Evolutionary conservation across 2,113 vertebrate species (phyloP), one percentile per base, ranked within the genome.

Genomic region (Rallus limicola): DNA sequence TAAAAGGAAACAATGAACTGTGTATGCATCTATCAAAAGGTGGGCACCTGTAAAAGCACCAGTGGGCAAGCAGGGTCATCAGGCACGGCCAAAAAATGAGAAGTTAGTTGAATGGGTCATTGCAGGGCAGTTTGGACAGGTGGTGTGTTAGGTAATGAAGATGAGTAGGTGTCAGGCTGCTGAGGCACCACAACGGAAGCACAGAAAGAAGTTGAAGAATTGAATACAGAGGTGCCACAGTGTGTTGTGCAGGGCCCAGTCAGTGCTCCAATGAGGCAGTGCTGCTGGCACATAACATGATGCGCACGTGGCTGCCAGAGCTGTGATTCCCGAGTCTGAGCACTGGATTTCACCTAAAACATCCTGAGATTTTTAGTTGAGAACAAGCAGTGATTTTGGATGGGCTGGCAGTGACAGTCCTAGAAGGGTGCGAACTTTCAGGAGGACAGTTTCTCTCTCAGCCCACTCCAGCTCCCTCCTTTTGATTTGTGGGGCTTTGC

Each of bases 221-320:
- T 58, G 19, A 55, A 13, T 26, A 28, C 1, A 0, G 55, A 80
- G 36, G 18, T 50, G 75, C 72, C 50, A 7, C 21, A 0, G 0
- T 31, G 53, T 28, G 29, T 62, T 56, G 31, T 18, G 7, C 19
- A n/a, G 56, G 79, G 53, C 24, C 33, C 9, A 36, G 18, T 14
- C 48, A 23, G 17, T 0, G 1, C 53, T 82, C 60, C 16, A 20
- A 50, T 46, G 81, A 56, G 64, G 16, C 65, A 23, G 36, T 0
- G 0, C 58, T 72, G 63, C 83, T 84, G 78, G 34, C n/a, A 42
- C 71, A 69, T 55, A 60, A 13, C 38, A 33, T 2, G 2, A 42
- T 17, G 2, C 0, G 3, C 1, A 0, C 0, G 0, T 36, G 78
- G 25, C 24, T 70, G 31, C 46, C 0, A 0, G 36, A 63, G 63